Evolutionary conservation across 1,140 invertebrate genomes (phyloP).

Genomic region (Medauroidea extradentata): DNA sequence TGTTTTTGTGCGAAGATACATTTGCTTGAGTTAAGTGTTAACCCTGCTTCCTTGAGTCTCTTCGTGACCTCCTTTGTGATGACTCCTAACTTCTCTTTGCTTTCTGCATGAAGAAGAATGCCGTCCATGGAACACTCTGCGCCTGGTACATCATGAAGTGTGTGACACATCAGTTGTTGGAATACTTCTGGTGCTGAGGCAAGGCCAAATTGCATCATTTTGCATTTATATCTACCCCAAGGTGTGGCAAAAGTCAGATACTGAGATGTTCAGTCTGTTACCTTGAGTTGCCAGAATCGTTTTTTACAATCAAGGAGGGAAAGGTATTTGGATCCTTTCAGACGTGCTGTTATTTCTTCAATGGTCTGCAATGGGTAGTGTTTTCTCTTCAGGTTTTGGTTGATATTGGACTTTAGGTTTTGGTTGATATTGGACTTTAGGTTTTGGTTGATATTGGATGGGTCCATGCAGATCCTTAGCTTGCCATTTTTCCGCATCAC

Average conservation of each 20-base stretch:
- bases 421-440: conserved; percentile 3
- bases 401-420: conserved; percentile 7
- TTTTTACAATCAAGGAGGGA: conserved; percentile 11
- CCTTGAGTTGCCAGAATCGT: conserved; percentile 12
- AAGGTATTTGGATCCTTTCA: conserved; percentile 8
- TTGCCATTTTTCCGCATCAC: no score
- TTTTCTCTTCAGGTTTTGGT: conserved; percentile 11
- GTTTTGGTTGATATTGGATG: conserved; percentile 5
- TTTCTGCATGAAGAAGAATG: not conserved
- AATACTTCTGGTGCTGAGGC: conserved; percentile 29
- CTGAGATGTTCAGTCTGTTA: conserved; percentile 4
- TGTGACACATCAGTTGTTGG: conserved; percentile 24
- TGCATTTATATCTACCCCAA: conserved; percentile 30
- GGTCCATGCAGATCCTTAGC: no score
- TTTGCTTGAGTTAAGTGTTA: not conserved
- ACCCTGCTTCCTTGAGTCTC: not conserved
- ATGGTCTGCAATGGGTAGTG: conserved; percentile 10
- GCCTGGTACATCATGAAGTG: conserved; percentile 15
- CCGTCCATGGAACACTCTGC: conserved; percentile 4
- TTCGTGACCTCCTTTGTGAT: no score
- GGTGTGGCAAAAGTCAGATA: conserved; percentile 29
- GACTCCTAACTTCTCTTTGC: not conserved
- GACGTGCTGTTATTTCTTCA: conserved; percentile 9
- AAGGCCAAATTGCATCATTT: conserved; percentile 34
- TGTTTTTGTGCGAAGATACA: not conserved